Evolutionary conservation across 2,888 invertebrate species (phyloP), one percentile per base, ranked within the genome.

Genomic region (Bembecia ichneumoniformis): DNA sequence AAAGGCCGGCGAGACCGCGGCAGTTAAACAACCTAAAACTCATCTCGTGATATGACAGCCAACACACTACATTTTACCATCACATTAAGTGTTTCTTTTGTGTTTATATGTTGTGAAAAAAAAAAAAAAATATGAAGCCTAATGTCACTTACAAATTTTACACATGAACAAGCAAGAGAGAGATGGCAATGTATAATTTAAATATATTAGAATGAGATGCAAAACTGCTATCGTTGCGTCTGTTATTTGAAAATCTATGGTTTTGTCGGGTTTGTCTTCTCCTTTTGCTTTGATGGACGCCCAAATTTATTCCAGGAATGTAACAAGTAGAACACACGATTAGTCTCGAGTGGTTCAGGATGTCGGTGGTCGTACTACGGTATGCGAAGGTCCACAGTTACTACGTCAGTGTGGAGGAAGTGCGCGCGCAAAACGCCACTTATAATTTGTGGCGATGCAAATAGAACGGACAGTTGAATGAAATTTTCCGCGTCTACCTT

Each of bases 391-490:
- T 77, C 75, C 69, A 62, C 53, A 59, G 55, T 56, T 62, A 50
- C 48, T 68, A 74, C 76, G 77, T 75, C 77, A 72, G 63, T 58
- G 63, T 68, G 74, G 69, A 80, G 80, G 81, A 82, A 80, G 77
- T 76, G 79, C 70, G 75, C 73, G 74, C 11, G 34, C 46, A 34
- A 28, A 17, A 46, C 69, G 76, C 71, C 75, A 73, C 74, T 76
- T 70, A 66, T 71, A 63, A 77, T 74, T 73, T 76, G 75, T 77
- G 74, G 68, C 63, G 79, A 74, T 82, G 74, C 75, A 84, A 84
- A 84, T 84, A 84, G 79, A 82, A 77, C 77, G 67, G 71, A 68
- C 73, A 69, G 64, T 77, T 83, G 82, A 84, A 84, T 83, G 84
- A 83, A 79, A 75, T 74, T 78, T 77, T 76, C 74, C 74, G 77